These are phyloP conservation scores for Stenichneumon culpator DNA, from an alignment of 2,888 invertebrate genomes.

Conservation along the genomic window DNA sequence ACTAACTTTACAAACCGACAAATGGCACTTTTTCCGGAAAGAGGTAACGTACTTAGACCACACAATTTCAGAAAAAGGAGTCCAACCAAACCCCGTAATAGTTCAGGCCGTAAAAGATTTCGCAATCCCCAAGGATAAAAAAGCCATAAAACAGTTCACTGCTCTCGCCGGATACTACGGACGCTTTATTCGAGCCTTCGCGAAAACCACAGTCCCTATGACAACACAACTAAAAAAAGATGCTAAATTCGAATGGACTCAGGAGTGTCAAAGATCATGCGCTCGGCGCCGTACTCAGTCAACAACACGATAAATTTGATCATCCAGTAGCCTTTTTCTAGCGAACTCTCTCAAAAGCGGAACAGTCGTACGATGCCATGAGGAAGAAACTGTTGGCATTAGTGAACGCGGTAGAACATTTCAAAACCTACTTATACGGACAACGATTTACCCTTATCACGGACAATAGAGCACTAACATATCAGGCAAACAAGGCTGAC, in stretches of 20 bases:
- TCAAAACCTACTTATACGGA: neutral
- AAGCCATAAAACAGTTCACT: constrained; percentile 29
- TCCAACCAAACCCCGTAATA: constrained; percentile 51
- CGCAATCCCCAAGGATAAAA: constrained; percentile 41
- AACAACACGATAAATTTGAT: constrained; percentile 73
- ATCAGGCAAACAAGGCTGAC: constrained; percentile 44
- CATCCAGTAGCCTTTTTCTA: constrained; percentile 77
- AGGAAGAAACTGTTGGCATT: constrained; percentile 76
- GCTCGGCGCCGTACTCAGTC: constrained; percentile 74
- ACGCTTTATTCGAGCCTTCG: neutral
- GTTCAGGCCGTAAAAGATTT: constrained; percentile 13
- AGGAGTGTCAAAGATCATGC: constrained; percentile 21
- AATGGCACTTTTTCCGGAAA: neutral
- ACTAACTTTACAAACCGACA: neutral
- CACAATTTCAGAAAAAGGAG: constrained; percentile 57
- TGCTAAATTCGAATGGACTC: constrained; percentile 56
- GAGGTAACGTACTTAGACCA: constrained; percentile 62
- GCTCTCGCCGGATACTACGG: neutral
- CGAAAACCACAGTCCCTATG: constrained; percentile 42
- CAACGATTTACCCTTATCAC: constrained; percentile 14
- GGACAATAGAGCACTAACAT: constrained; percentile 14
- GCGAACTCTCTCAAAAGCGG: constrained; percentile 74
- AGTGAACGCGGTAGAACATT: too few species aligned
- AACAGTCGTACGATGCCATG: constrained; percentile 76
- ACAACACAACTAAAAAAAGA: constrained; percentile 44